Evolutionary conservation across 2,888 invertebrate species (phyloP), one percentile per base, ranked within the genome.

Genomic region (Troides oblongomaculatus): DNA sequence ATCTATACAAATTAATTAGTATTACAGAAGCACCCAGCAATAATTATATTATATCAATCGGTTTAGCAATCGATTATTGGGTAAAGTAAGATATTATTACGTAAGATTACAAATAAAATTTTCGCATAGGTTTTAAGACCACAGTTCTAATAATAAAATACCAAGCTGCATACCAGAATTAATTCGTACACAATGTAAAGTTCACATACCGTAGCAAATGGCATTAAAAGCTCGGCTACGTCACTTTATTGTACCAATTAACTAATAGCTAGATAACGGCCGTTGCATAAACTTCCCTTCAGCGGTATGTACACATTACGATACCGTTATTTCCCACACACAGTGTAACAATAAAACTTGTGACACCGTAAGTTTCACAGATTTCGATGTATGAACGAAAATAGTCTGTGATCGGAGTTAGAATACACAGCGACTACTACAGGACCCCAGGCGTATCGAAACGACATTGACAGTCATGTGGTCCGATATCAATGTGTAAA

Each of bases 401-500:
- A 5, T 36, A 58, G 62, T 58, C 43, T 67, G 67, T 67, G 62
- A 57, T 63, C 23, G 17, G 25, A 60, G 56, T 50, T 60, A 59
- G 64, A 66, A 59, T 46, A 7, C 60, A 14, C 43, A 46, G 56
- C 57, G 62, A 57, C 63, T 66, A 66, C 67, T 71, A 57, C 71
- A 76, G 76, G 76, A 76, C 77, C 75, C 70, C 74, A 79, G 74
- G 76, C 75, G 79, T 77, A 75, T 73, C 70, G 75, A 83, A 80
- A 79, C 82, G 82, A 82, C 83, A 84, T 81, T 84, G 84, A 83
- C 80, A 74, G 80, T 80, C 86, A 84, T 85, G 77, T 84, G 83
- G 82, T 79, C 79, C 78, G 73, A 77, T 78, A 84, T 85, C 79
- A 81, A 84, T 75, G 81, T 82, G 88, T 87, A 88, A 87, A 83